Percentiles rank a stretch among this genome's conserved stretches.
Evolutionary conservation across 2,888 invertebrate species (phyloP).

Genomic region (Ophion slaviceki): DNA sequence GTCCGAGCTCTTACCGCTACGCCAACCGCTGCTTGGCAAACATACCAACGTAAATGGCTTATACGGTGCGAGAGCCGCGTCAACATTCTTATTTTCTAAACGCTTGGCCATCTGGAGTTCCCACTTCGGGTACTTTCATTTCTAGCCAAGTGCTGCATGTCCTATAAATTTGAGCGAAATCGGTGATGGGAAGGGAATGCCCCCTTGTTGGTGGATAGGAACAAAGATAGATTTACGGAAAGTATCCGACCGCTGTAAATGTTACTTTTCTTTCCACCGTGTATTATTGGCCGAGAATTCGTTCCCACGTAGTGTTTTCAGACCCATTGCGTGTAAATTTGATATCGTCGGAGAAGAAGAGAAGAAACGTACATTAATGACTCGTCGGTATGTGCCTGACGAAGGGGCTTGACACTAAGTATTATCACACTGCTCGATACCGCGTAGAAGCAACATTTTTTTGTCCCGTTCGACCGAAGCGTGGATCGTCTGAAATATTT

Average conservation of each 20-base stretch:
- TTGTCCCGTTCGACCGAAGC: background rate
- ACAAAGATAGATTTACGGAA: slow-evolving; percentile 46
- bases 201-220: slow-evolving; percentile 26
- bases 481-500: background rate
- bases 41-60: too few species aligned
- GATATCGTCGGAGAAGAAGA: background rate
- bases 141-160: too few species aligned
- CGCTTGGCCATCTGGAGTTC: too few species aligned
- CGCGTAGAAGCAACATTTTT: background rate
- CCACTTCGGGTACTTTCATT: too few species aligned
- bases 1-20: too few species aligned
- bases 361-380: slow-evolving; percentile 4
- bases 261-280: slow-evolving; percentile 11
- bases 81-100: too few species aligned
- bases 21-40: too few species aligned
- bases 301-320: background rate
- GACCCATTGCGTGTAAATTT: background rate
- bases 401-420: slow-evolving; percentile 35
- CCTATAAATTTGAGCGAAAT: too few species aligned
- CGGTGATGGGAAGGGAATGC: too few species aligned
- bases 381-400: slow-evolving; percentile 38
- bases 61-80: too few species aligned
- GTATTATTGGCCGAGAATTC: background rate
- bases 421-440: background rate
- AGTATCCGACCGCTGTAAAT: slow-evolving; percentile 11